These are phyloP conservation scores for Manis pentadactyla DNA, from an alignment of 2,797 vertebrate species.

Conservation along the genomic window DNA sequence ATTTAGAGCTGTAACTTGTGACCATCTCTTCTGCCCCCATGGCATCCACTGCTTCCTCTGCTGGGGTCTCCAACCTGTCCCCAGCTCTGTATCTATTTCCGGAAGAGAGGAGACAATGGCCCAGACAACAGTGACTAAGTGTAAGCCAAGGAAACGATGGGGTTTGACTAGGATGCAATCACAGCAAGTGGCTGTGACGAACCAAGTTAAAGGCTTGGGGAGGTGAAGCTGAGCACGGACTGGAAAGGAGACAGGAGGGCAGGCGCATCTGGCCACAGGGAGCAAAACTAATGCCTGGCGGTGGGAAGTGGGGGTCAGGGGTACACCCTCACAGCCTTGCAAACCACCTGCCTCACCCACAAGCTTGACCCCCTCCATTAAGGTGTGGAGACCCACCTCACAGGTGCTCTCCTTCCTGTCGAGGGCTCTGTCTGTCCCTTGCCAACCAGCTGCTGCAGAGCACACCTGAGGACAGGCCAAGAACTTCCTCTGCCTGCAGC, in stretches of 20 bases:
- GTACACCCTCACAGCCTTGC: not conserved
- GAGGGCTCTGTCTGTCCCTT: not conserved
- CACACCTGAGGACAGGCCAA: not conserved
- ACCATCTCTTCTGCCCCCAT: not conserved
- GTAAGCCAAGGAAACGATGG: not conserved
- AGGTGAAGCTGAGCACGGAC: not conserved
- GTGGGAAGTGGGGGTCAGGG: not conserved
- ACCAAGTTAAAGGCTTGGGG: not conserved
- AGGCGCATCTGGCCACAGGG: too few relatives aligned
- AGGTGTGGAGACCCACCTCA: not conserved
- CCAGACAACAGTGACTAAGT: not conserved
- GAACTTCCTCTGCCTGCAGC: not conserved
- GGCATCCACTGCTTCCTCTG: not conserved
- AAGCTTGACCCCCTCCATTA: not conserved
- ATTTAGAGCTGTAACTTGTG: constrained; percentile 58
- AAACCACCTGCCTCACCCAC: not conserved
- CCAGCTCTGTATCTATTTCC: not conserved
- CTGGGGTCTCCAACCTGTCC: not conserved
- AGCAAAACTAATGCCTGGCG: not conserved
- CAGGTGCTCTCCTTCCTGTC: not conserved
- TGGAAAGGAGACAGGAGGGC: not conserved
- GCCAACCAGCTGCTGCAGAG: not conserved
- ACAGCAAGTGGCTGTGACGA: not conserved
- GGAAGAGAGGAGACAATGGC: not conserved
- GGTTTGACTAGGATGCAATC: not conserved